Base-by-base conservation (phyloP, 2,888 invertebrate species). In the Choreutis nemorana region DNA sequence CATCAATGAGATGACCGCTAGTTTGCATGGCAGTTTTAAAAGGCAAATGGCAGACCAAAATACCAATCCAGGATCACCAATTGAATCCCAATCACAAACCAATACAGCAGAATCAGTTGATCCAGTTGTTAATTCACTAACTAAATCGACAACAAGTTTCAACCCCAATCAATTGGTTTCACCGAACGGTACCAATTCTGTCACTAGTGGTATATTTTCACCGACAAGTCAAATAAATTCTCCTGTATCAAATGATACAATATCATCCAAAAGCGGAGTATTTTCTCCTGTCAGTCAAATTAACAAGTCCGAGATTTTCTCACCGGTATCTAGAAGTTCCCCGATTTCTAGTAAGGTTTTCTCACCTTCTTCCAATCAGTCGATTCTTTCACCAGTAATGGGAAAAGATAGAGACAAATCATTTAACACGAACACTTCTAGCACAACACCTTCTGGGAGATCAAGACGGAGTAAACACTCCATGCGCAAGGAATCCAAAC, bases 401-500 rank as follows among this genome's bases (percentile, higher is more conserved):
- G 64, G 64, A 15, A 79, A 73, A 52, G 66, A 71, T 36, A 53
- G 64, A 37, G 70, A 75, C 13, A 78, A 73, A 50, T 77, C 79
- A 35, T 80, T 79, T 20, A 70, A 65, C 45, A 71, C 67, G 21
- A 78, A 79, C 40, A 79, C 80, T 28, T 55, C 70, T 37, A 79
- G 81, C 43, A 75, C 81, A 23, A 83, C 83, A 45, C 82, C 82
- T 35, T 79, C 83, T 41, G 79, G 80, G 57, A 66, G 81, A 61
- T 80, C 82, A 32, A 73, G 82, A 41, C 67, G 81, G 54, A 78
- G 81, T 59, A 81, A 81, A 49, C 81, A 82, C 52, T 78, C 81
- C 40, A 71, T 75, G 38, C 81, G 84, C 49, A 87, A 87, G 71
- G 79, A 84, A 54, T 86, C 87, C 44, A 85, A 81, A 53, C 87